Evolutionary conservation across 2,888 invertebrate genomes (phyloP).

Genomic region (Cryptus viduatorius): DNA sequence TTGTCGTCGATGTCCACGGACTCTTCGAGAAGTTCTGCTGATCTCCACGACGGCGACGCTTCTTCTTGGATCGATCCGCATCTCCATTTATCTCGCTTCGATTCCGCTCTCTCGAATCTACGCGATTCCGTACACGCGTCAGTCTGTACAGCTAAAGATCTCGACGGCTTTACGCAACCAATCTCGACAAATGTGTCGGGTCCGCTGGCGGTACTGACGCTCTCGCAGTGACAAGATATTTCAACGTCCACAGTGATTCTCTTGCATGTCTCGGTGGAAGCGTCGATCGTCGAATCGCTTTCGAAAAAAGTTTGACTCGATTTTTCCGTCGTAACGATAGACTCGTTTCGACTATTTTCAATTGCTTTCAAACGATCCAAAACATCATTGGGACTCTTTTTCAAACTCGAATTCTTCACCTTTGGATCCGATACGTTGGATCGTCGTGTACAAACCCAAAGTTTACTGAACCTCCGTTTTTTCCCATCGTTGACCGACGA

Average conservation of each 20-base stretch:
- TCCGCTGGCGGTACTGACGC: constrained; percentile 24
- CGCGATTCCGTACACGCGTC: neutral
- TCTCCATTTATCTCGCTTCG: constrained; percentile 49
- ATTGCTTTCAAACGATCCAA: neutral
- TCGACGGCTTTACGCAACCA: constrained; percentile 25
- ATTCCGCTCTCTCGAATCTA: constrained; percentile 45
- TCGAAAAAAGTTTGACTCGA: constrained; percentile 15
- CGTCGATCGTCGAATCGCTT: constrained; percentile 13
- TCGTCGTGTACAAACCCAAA: constrained; percentile 37
- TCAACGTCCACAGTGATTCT: constrained; percentile 7
- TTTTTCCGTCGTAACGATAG: neutral
- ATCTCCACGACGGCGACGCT: constrained; percentile 31
- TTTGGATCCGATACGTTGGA: neutral
- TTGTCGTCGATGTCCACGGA: constrained; percentile 47
- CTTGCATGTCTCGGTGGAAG: neutral
- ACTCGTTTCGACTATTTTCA: neutral
- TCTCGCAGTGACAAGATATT: constrained; percentile 44
- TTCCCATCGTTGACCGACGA: neutral
- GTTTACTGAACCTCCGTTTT: constrained; percentile 42
- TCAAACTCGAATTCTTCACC: neutral
- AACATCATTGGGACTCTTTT: neutral
- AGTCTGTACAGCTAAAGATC: neutral
- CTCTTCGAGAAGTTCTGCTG: constrained; percentile 10
- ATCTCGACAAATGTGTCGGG: constrained; percentile 57
- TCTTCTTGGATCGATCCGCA: constrained; percentile 10